Evolutionary conservation across 2,113 vertebrate species (phyloP).

Genomic region (Drymodes brunneopygia): DNA sequence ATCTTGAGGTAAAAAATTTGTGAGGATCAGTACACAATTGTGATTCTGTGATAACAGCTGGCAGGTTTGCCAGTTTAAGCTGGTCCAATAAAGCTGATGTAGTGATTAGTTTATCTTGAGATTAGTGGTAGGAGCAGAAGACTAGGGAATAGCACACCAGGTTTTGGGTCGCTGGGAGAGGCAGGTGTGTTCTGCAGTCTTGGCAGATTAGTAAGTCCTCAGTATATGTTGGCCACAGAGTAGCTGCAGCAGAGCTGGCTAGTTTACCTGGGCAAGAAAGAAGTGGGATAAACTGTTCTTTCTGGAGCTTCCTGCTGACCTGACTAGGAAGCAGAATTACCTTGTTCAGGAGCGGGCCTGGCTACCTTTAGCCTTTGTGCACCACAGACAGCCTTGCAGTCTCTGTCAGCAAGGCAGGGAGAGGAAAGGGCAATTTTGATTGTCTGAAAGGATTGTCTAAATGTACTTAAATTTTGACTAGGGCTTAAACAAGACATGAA

Average conservation of each 20-base stretch:
- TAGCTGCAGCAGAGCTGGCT: neutral
- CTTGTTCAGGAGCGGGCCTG: neutral
- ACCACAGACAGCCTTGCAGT: rapidly evolving
- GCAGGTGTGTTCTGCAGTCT: neutral
- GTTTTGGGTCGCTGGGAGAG: neutral
- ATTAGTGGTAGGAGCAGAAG: neutral
- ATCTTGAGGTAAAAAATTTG: neutral
- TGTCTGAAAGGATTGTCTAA: neutral
- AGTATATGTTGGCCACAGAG: neutral
- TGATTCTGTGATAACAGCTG: neutral
- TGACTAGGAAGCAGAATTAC: neutral
- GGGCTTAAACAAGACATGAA: neutral
- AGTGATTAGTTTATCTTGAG: neutral
- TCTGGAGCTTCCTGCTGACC: neutral
- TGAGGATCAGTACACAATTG: neutral
- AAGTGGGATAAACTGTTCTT: neutral
- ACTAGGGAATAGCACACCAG: neutral
- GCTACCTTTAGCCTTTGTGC: neutral
- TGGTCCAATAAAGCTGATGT: neutral
- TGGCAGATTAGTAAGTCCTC: neutral
- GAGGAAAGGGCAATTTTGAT: neutral
- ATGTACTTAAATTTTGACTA: neutral
- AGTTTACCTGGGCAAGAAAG: neutral
- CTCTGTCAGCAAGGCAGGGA: neutral
- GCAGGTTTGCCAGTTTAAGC: neutral